phyloP scores from a whole-genome alignment of 2,888 invertebrate species.

The Zaprionus obscuricornis region DNA sequence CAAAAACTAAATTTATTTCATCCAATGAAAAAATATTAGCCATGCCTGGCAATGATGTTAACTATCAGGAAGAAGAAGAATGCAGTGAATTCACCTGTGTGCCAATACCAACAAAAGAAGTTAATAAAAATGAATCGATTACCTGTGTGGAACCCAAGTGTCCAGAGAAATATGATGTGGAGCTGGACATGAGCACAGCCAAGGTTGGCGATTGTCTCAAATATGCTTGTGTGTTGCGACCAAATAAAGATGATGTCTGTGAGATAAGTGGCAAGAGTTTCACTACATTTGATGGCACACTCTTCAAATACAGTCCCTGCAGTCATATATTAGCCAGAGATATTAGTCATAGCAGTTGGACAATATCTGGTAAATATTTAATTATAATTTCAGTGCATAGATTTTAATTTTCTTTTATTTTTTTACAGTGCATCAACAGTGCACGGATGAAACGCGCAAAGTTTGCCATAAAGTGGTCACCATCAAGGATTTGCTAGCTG shows the following conservation, averaged over 20 bases:
- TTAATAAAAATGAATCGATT: conserved; percentile 69
- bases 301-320: conserved; percentile 92
- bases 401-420: conserved; percentile 84
- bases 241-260: conserved; percentile 86
- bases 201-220: conserved; percentile 84
- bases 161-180: conserved; percentile 86
- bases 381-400: not conserved
- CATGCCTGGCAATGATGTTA: conserved; percentile 63
- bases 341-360: conserved; percentile 88
- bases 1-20: conserved; percentile 74
- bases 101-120: conserved; percentile 69
- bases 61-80: conserved; percentile 68
- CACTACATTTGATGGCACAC: conserved; percentile 90
- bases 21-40: conserved; percentile 72
- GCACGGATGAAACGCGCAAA: conserved; percentile 80
- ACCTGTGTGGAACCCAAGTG: conserved; percentile 84
- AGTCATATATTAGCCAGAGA: conserved; percentile 91
- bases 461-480: conserved; percentile 87
- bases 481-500: conserved; percentile 86
- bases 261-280: conserved; percentile 89
- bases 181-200: conserved; percentile 83
- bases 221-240: conserved; percentile 87
- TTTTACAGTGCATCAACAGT: conserved; percentile 85
- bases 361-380: conserved; percentile 85
- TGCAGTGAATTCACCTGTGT: conserved; percentile 82